phyloP scores from a whole-genome alignment of 2,113 vertebrate species.

The Oxyura jamaicensis region DNA sequence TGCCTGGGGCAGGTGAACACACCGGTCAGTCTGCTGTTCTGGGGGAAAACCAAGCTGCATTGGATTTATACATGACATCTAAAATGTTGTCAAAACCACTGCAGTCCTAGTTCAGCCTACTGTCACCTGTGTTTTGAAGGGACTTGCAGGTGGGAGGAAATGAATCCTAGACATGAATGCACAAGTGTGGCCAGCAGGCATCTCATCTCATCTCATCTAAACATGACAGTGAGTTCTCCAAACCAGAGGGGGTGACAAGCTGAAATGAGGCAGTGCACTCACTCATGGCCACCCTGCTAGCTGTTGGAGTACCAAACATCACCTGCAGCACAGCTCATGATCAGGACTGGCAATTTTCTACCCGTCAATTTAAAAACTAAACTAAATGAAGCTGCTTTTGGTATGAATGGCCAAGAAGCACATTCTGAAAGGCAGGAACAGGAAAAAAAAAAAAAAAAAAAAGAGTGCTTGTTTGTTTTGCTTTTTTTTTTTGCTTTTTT shows the following conservation, averaged over 20 bases:
- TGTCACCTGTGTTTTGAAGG: background rate
- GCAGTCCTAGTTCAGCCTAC: background rate
- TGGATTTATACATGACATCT: background rate
- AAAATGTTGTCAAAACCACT: background rate
- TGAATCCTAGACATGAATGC: background rate
- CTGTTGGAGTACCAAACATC: background rate
- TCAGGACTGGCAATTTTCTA: background rate
- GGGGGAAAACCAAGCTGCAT: background rate
- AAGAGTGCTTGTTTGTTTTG: background rate
- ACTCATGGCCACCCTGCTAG: background rate
- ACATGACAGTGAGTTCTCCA: background rate
- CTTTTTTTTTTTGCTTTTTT: background rate
- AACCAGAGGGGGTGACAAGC: background rate
- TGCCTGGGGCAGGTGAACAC: background rate
- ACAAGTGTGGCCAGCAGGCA: background rate
- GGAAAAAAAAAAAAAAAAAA: background rate
- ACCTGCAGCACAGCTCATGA: background rate
- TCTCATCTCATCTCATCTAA: background rate
- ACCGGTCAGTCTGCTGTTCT: background rate
- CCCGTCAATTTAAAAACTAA: background rate
- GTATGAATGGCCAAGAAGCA: background rate
- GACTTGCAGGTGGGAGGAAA: background rate
- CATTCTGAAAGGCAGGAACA: background rate
- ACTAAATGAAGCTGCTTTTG: background rate
- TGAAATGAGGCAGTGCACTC: background rate